phyloP scores from a whole-genome alignment of 2,888 invertebrate species.

The Dicranocentrus wangi region DNA sequence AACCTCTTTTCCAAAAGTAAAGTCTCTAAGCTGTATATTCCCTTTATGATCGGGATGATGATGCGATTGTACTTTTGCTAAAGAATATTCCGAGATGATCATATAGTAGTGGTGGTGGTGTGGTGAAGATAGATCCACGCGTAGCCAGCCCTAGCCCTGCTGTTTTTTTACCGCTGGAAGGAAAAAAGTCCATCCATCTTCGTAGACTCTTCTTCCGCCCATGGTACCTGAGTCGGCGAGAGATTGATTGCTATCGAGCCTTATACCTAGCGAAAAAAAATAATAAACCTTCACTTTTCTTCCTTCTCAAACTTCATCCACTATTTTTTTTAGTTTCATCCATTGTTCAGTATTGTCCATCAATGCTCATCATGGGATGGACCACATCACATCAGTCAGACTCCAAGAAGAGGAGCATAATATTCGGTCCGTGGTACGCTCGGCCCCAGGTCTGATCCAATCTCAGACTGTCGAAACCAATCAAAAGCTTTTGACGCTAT shows the following conservation, averaged over 20 bases:
- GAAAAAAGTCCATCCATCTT: conserved; percentile 22
- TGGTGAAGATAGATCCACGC: not conserved
- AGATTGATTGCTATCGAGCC: conserved; percentile 55
- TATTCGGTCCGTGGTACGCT: not conserved
- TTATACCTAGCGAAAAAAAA: not conserved
- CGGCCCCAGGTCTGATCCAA: not conserved
- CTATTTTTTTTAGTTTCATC: conserved; percentile 33
- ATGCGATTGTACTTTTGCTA: conserved; percentile 20
- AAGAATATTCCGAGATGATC: too few species aligned
- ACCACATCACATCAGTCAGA: not conserved
- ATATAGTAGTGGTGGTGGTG: not conserved
- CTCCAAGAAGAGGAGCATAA: too few species aligned
- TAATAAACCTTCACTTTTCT: conserved; percentile 50
- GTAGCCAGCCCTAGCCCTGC: not conserved
- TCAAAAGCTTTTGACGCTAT: conserved; percentile 58
- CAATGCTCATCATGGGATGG: conserved; percentile 25
- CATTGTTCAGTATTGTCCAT: conserved; percentile 51
- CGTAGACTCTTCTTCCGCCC: conserved; percentile 24
- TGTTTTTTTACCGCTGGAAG: conserved; percentile 5
- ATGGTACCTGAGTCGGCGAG: not conserved
- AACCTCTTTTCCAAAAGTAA: too few species aligned
- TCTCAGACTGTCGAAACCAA: conserved; percentile 52
- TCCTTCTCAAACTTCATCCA: conserved; percentile 31
- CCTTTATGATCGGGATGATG: conserved; percentile 41
- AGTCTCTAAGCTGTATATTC: conserved; percentile 27